Conservation (phyloP, 2,797 vertebrate species). For the Pelobates cultripes region DNA sequence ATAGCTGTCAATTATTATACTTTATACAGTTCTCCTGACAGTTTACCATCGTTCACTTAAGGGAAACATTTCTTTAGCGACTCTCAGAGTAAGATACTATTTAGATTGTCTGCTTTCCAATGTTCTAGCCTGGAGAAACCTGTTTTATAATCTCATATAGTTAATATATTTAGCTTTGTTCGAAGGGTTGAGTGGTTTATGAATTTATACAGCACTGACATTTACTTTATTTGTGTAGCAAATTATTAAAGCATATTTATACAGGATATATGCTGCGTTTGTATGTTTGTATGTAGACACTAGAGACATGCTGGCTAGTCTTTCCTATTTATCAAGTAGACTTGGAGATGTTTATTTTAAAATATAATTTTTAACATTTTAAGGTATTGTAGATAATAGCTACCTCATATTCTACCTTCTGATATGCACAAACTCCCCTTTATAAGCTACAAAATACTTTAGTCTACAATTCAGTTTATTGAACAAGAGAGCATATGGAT, state of each 20-base stretch:
- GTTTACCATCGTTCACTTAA: neutral
- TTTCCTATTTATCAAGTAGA: slow-evolving; percentile 30
- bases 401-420: too few relatives aligned
- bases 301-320: slow-evolving; percentile 40
- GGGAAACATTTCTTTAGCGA: neutral
- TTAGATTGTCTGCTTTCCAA: slow-evolving; percentile 27
- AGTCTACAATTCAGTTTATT: too few relatives aligned
- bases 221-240: slow-evolving; percentile 54
- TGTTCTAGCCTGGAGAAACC: slow-evolving; percentile 14
- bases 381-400: too few relatives aligned
- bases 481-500: too few relatives aligned
- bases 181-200: slow-evolving; percentile 38
- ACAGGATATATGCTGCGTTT: slow-evolving; percentile 50
- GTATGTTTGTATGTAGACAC: slow-evolving; percentile 41
- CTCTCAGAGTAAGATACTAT: neutral
- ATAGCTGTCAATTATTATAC: neutral
- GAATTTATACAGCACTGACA: slow-evolving; percentile 43
- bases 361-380: neutral
- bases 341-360: slow-evolving; percentile 4
- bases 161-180: slow-evolving; percentile 37
- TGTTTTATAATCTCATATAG: slow-evolving; percentile 44
- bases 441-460: too few relatives aligned
- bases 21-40: neutral
- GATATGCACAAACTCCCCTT: too few relatives aligned
- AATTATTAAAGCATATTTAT: slow-evolving; percentile 54